phyloP scores from a whole-genome alignment of 2,113 vertebrate species.

The sheep (Ovis aries) region ARS-UI_Ramb_v3.0 NC_056067.1:30289001-30289500 shows the following conservation, averaged over 20 bases:
- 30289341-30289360: not conserved
- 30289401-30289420: not conserved
- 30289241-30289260: not conserved
- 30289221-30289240: not conserved
- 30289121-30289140: not conserved
- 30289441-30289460: not conserved
- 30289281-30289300: not conserved
- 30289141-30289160: not conserved
- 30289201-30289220: not conserved
- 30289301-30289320: not conserved
- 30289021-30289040: accelerated
- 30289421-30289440: not conserved
- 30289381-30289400: not conserved
- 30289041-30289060: not conserved
- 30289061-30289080: not conserved
- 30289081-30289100: not conserved
- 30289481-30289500: not conserved
- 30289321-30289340: not conserved
- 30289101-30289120: not conserved
- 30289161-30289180: not conserved
- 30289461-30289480: not conserved
- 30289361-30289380: not conserved
- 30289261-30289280: not conserved
- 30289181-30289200: not conserved
- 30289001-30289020: not conserved